Percentiles rank a stretch among this genome's conserved stretches.
phyloP scores from a whole-genome alignment of 2,888 invertebrate species.

The Emmelina monodactyla region DNA sequence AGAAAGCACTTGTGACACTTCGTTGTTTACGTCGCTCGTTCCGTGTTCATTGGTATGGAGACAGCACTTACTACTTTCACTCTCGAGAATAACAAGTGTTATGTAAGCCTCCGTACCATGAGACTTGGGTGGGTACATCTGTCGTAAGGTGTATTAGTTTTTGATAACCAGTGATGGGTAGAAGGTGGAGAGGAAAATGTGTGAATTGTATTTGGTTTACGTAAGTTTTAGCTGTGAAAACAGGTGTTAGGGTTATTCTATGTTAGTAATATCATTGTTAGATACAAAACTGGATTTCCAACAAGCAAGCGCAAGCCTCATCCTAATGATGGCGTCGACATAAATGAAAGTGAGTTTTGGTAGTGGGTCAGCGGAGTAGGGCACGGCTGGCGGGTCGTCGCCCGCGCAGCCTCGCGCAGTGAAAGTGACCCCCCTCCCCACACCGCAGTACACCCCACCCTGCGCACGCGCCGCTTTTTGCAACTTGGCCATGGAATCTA shows the following conservation, averaged over 20 bases:
- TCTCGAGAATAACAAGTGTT: slow-evolving; percentile 57
- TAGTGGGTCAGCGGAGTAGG: slow-evolving; percentile 64
- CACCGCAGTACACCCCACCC: slow-evolving; percentile 28
- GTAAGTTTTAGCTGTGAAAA: no score
- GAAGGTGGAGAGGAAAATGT: no score
- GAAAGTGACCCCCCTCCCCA: slow-evolving; percentile 56
- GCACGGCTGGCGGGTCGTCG: slow-evolving; percentile 57
- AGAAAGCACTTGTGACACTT: no score
- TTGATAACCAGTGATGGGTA: no score
- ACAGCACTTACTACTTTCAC: slow-evolving; percentile 58
- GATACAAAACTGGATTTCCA: slow-evolving; percentile 15
- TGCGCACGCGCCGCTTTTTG: slow-evolving; percentile 61
- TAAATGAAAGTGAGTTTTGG: slow-evolving; percentile 60
- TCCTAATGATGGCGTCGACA: slow-evolving; percentile 49
- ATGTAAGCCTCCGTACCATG: slow-evolving; percentile 51
- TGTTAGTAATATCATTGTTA: no score
- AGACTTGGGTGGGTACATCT: no score
- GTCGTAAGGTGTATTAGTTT: no score
- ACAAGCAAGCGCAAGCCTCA: slow-evolving; percentile 36
- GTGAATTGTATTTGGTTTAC: no score
- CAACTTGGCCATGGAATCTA: slow-evolving; percentile 63
- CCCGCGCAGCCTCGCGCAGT: slow-evolving; percentile 62
- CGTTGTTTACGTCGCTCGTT: no score
- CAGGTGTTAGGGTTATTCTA: no score
- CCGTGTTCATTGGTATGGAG: slow-evolving; percentile 58